These are phyloP conservation scores for Morelia viridis DNA, from an alignment of 2,797 vertebrate species.

Conservation along the genomic window DNA sequence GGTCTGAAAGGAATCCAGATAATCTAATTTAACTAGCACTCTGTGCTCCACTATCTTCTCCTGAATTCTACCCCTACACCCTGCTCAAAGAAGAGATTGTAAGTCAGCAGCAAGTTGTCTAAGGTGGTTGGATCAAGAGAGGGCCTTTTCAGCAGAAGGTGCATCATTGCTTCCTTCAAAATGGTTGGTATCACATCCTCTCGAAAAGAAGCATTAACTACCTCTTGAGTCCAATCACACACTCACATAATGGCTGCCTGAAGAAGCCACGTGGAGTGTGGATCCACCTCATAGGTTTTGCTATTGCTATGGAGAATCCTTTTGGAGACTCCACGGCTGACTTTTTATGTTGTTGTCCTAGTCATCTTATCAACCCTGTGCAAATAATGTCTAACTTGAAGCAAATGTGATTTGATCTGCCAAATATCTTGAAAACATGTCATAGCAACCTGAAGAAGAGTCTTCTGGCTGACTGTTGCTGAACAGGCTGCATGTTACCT, in stretches of 20 bases:
- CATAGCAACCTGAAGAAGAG: background rate
- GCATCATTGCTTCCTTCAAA: background rate
- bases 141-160: background rate
- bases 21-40: background rate
- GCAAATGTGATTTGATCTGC: background rate
- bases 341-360: background rate
- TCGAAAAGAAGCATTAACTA: background rate
- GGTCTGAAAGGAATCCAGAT: background rate
- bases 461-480: background rate
- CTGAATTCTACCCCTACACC: background rate
- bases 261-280: background rate
- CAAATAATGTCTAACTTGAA: background rate
- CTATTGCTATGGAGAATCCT: background rate
- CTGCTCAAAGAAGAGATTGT: background rate
- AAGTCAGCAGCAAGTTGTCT: background rate
- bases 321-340: background rate
- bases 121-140: background rate
- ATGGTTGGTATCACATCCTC: background rate
- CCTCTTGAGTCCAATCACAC: background rate
- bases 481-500: background rate
- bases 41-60: background rate
- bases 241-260: background rate
- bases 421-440: background rate
- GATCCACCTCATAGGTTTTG: background rate
- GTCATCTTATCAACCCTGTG: background rate